Evolutionary conservation across 2,797 vertebrate species (phyloP).

Genomic region (Allobates femoralis): DNA sequence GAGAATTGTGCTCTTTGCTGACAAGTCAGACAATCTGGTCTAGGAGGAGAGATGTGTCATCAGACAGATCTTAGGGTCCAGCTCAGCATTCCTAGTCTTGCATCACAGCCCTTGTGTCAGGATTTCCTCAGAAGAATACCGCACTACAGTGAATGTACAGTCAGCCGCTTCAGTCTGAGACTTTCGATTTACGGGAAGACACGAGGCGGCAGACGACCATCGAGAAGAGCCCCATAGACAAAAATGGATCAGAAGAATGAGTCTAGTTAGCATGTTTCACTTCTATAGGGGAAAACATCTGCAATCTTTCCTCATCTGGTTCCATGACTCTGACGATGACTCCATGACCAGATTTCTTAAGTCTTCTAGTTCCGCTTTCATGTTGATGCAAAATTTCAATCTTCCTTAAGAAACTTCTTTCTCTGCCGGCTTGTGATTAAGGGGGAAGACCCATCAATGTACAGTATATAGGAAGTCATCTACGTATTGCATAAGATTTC

Average conservation of each 20-base stretch:
- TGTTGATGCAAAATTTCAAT: constrained; percentile 1
- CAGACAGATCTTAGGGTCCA: background rate
- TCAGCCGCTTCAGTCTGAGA: background rate
- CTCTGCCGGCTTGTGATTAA: constrained; percentile 16
- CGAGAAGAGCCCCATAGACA: background rate
- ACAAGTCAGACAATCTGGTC: background rate
- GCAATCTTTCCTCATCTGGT: constrained; percentile 39
- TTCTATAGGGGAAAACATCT: constrained; percentile 52
- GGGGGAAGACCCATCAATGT: constrained; percentile 26
- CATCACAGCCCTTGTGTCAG: constrained; percentile 27
- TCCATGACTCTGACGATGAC: constrained; percentile 2
- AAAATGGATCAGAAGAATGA: background rate
- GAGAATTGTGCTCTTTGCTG: background rate
- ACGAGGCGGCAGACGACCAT: background rate
- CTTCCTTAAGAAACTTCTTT: background rate
- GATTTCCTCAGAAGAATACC: constrained; percentile 31
- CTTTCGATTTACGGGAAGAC: constrained; percentile 46
- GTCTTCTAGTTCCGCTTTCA: constrained; percentile 46
- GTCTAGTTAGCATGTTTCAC: constrained; percentile 46
- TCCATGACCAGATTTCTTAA: constrained; percentile 28
- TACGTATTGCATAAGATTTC: constrained; percentile 34
- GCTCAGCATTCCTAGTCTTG: constrained; percentile 21
- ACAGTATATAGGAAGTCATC: background rate
- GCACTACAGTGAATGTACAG: background rate
- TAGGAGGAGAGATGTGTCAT: background rate